Base-by-base conservation (phyloP, 1,140 invertebrate genomes). In the Rhopalosiphum padi region DNA sequence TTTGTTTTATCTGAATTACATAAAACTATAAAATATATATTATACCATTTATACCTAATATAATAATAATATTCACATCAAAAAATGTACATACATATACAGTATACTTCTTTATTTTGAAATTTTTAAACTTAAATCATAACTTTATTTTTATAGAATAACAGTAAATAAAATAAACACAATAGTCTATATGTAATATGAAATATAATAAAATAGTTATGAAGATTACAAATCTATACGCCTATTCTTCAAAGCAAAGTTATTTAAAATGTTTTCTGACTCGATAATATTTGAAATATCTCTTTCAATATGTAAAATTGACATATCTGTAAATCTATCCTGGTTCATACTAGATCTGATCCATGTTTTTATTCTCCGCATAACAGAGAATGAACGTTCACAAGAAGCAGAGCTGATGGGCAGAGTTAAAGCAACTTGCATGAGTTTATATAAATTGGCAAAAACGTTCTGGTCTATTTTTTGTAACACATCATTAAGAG, bases 301-400 rank as follows among this genome's bases (percentile, higher is more conserved):
- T 68, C 46, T 91, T 60, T 91, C 90, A 41, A 77, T 91, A 68
- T 91, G 55, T 60, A 91, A 46, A 68, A 91, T 91, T 5, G 53
- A 35, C 37, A 91, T 43, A 60, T 68, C 25, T 60, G 53, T 37
- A 91, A 91, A 91, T 91, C 89, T 91, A 30, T 55, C 30, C 35
- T 46, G 48, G 8, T 91, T 41, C 37, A 41, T 43, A 41, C 43
- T 35, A 35, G 77, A 77, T 35, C 83, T 48, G 21, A 87, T 25
- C 46, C 48, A 55, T 30, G 77, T 85, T 51, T 93, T 93, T 30
- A 86, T 90, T 90, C 89, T 90, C 48, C 53, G 43, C 89, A 90
- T 91, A 0, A 77, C 35, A 18, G 37, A 68, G 60, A 91, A 91
- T 23, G 51, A 60, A 25, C 90, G 22, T 68, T 91, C 51, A 91